Percentiles rank a stretch among this genome's conserved stretches.
These are phyloP conservation scores for Loripinus fragilis DNA, from an alignment of 2,888 invertebrate species.

Conservation along the genomic window DNA sequence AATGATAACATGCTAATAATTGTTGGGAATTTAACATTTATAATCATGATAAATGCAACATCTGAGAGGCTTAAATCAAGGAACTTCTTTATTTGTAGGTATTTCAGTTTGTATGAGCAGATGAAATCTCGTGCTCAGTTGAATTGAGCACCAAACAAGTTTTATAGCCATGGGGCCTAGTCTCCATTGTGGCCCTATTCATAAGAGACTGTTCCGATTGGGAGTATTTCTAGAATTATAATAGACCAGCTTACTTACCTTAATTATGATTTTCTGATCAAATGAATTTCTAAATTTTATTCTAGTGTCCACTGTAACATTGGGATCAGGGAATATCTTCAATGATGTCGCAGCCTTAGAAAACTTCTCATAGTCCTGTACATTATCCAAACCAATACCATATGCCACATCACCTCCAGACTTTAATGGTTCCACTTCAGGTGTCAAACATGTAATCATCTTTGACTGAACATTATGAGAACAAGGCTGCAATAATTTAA, in stretches of 20 bases:
- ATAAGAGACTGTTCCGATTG: too few species aligned
- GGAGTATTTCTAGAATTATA: too few species aligned
- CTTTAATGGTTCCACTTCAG: constrained; percentile 7
- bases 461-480: not conserved
- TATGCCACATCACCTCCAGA: not conserved
- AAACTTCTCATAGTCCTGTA: constrained; percentile 13
- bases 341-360: not conserved
- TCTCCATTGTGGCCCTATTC: too few species aligned
- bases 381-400: constrained; percentile 37
- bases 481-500: not conserved
- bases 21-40: too few species aligned
- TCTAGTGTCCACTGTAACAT: not conserved
- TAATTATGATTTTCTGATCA: constrained; percentile 32
- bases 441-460: constrained; percentile 30
- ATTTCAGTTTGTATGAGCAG: too few species aligned
- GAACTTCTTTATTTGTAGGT: too few species aligned
- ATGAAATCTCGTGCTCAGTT: too few species aligned
- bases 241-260: constrained; percentile 27
- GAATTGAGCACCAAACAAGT: too few species aligned
- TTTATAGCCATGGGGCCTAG: too few species aligned
- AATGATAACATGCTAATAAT: too few species aligned
- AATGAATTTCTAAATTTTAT: constrained; percentile 35
- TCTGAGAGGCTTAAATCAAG: too few species aligned
- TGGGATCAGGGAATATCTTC: constrained; percentile 29
- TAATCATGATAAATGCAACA: too few species aligned